phyloP scores from a whole-genome alignment of 2,888 invertebrate species.

The Nomada lathburiana region DNA sequence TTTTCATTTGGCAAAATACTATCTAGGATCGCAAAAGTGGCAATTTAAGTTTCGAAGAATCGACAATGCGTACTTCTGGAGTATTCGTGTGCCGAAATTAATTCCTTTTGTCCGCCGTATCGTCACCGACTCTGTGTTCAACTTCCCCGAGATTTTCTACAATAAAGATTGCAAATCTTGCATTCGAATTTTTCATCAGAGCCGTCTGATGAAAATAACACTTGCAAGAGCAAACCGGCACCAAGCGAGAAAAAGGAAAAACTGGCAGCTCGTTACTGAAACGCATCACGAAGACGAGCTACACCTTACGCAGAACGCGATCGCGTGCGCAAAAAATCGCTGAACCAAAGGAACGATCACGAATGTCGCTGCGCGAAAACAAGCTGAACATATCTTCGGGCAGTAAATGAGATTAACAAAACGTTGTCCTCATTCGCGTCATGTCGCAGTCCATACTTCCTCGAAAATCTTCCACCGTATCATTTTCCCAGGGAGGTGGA shows the following conservation, averaged over 20 bases:
- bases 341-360: conserved; percentile 4
- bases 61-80: no score
- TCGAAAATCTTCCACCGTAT: not conserved
- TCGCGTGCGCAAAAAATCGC: conserved; percentile 33
- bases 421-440: conserved; percentile 8
- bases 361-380: not conserved
- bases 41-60: no score
- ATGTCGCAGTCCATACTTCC: conserved; percentile 22
- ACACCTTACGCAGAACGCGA: conserved; percentile 25
- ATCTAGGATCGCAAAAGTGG: no score
- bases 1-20: no score
- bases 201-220: no score
- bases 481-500: conserved; percentile 43
- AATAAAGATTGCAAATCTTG: not conserved
- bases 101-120: no score
- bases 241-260: not conserved
- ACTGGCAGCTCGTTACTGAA: conserved; percentile 26
- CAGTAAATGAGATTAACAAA: conserved; percentile 18
- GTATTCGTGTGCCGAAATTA: no score
- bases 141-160: not conserved
- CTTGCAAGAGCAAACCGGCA: conserved; percentile 30
- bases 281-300: conserved; percentile 11
- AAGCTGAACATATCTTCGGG: not conserved
- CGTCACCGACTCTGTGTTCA: no score
- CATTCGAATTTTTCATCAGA: not conserved